These are phyloP conservation scores for Heterochromis multidens DNA, from an alignment of 2,113 vertebrate species.

Conservation along the genomic window DNA sequence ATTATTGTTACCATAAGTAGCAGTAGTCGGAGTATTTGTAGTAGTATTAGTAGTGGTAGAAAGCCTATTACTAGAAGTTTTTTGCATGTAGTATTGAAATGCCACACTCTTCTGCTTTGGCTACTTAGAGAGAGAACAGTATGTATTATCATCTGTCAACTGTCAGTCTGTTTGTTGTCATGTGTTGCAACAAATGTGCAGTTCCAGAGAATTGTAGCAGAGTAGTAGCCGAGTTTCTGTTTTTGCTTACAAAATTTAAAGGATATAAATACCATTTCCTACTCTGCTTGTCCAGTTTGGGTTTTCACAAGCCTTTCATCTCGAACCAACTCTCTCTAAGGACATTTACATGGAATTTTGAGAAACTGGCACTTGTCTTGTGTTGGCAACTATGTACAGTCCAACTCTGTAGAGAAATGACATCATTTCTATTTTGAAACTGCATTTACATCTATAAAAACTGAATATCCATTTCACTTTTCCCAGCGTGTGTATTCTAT, in stretches of 20 bases:
- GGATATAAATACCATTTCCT: neutral
- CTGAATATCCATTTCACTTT: neutral
- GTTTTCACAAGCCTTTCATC: conserved; percentile 28
- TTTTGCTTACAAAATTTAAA: neutral
- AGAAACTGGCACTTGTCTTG: conserved; percentile 24
- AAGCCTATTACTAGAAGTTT: too few relatives aligned
- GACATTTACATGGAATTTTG: conserved; percentile 9
- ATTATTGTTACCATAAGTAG: too few relatives aligned
- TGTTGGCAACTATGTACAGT: conserved; percentile 1
- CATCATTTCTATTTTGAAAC: conserved; percentile 8
- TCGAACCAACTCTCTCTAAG: conserved; percentile 26
- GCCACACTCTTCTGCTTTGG: neutral
- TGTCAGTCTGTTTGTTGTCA: neutral
- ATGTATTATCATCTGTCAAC: neutral
- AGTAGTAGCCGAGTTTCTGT: neutral
- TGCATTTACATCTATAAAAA: neutral
- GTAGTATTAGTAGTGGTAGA: too few relatives aligned
- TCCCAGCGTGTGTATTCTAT: neutral
- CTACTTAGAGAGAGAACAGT: neutral
- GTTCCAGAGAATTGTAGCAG: neutral
- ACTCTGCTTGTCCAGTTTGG: neutral
- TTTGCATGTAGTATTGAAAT: neutral
- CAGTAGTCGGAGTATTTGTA: too few relatives aligned
- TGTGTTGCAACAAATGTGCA: neutral
- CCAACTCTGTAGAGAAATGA: conserved; percentile 25